Percentiles rank a stretch among this genome's conserved stretches.
These are phyloP conservation scores for Pomacea maculata DNA, from an alignment of 1,140 invertebrate species.

Conservation along the genomic window DNA sequence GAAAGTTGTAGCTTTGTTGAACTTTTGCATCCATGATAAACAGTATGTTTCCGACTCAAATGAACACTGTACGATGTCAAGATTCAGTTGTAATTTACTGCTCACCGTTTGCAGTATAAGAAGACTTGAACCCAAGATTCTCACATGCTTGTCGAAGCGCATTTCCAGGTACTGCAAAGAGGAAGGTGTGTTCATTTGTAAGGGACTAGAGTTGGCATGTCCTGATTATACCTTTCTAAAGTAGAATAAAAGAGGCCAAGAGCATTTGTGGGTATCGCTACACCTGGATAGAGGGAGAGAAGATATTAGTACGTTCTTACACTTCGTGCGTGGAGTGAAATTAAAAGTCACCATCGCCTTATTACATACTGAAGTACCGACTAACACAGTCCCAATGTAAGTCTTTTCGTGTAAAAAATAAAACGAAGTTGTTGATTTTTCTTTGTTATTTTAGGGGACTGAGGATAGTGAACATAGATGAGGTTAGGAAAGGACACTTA, in stretches of 20 bases:
- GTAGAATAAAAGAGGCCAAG: background rate
- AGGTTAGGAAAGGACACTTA: too few species aligned
- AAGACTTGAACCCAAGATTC: conserved; percentile 44
- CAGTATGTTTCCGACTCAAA: too few species aligned
- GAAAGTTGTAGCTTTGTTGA: too few species aligned
- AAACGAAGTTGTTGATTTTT: too few species aligned
- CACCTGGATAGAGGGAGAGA: background rate
- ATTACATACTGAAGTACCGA: too few species aligned
- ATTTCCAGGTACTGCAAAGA: conserved; percentile 81
- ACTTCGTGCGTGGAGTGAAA: background rate
- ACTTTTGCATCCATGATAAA: too few species aligned
- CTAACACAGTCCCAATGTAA: too few species aligned
- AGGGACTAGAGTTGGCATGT: conserved; percentile 9
- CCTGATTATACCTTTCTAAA: background rate
- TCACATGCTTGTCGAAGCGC: conserved; percentile 50
- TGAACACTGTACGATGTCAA: too few species aligned
- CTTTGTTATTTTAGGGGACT: too few species aligned
- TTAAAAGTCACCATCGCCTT: background rate
- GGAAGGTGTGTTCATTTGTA: conserved; percentile 8
- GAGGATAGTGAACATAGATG: too few species aligned
- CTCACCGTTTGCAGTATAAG: conserved; percentile 69
- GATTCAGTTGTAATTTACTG: background rate
- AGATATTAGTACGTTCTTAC: background rate
- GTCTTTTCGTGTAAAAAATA: too few species aligned
- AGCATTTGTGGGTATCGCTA: background rate